phyloP scores from a whole-genome alignment of 2,888 invertebrate genomes.

The Isoperla grammatica region DNA sequence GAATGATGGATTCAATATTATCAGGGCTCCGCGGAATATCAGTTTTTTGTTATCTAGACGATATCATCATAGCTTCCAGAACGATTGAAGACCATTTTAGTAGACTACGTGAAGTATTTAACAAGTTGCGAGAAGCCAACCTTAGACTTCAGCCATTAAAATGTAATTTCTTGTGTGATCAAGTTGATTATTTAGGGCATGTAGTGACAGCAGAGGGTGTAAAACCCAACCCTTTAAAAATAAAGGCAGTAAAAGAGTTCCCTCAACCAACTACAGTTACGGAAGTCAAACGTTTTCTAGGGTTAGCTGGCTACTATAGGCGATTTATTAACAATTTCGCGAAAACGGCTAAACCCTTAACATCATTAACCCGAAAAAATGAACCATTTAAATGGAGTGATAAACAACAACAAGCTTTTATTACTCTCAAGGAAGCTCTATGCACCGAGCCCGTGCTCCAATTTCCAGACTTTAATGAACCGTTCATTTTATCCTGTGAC shows the following conservation, averaged over 20 bases:
- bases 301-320: not conserved
- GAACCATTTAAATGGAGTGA: not conserved
- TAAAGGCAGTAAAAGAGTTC: not conserved
- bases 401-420: not conserved
- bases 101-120: no score
- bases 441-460: not conserved
- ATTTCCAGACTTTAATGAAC: conserved; percentile 24
- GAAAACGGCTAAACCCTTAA: not conserved
- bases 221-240: not conserved
- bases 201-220: not conserved
- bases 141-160: no score
- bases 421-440: not conserved
- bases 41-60: no score
- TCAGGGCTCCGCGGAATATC: no score
- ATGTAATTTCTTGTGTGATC: no score
- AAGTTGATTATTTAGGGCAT: no score
- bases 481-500: conserved; percentile 29
- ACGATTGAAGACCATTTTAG: no score
- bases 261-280: not conserved
- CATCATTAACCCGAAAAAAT: not conserved
- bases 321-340: not conserved
- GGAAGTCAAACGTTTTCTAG: not conserved
- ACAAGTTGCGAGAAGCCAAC: no score
- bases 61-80: no score
- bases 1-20: no score